Conservation (phyloP, 2,888 invertebrate species). For the Neoscelio sp. region DNA sequence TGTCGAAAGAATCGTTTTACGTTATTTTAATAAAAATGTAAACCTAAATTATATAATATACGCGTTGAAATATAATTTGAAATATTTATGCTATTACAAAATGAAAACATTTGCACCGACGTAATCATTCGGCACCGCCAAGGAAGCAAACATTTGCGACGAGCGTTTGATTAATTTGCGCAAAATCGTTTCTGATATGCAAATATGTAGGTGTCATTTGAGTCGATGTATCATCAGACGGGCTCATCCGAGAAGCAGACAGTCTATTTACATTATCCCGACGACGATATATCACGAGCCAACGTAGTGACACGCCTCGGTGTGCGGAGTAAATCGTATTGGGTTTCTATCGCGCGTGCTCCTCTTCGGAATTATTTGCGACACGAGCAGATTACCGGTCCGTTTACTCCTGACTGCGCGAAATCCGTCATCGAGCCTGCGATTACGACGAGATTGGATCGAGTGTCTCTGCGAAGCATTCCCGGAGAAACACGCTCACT, state of each 20-base stretch:
- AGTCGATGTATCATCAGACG: slow-evolving; percentile 47
- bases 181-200: slow-evolving; percentile 29
- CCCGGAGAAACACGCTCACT: slow-evolving; percentile 64
- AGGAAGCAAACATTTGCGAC: slow-evolving; percentile 13
- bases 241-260: slow-evolving; percentile 34
- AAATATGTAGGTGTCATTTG: slow-evolving; percentile 59
- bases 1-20: too few relatives aligned
- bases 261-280: slow-evolving; percentile 65
- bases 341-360: slow-evolving; percentile 67
- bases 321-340: slow-evolving; percentile 39
- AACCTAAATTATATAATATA: too few relatives aligned
- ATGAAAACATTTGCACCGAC: slow-evolving; percentile 7
- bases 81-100: too few relatives aligned
- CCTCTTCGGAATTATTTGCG: slow-evolving; percentile 61
- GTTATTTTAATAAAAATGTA: too few relatives aligned
- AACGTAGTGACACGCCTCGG: slow-evolving; percentile 44
- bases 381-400: slow-evolving; percentile 41
- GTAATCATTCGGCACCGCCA: background rate
- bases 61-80: too few relatives aligned
- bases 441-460: slow-evolving; percentile 73
- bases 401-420: slow-evolving; percentile 40
- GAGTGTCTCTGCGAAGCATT: slow-evolving; percentile 76
- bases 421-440: slow-evolving; percentile 53
- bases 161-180: slow-evolving; percentile 32
- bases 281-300: slow-evolving; percentile 57